A percentile compares a stretch with the other conserved stretches of the same genome.
Conservation (phyloP, 2,113 vertebrate genomes). For the Tor tambroides region DNA sequence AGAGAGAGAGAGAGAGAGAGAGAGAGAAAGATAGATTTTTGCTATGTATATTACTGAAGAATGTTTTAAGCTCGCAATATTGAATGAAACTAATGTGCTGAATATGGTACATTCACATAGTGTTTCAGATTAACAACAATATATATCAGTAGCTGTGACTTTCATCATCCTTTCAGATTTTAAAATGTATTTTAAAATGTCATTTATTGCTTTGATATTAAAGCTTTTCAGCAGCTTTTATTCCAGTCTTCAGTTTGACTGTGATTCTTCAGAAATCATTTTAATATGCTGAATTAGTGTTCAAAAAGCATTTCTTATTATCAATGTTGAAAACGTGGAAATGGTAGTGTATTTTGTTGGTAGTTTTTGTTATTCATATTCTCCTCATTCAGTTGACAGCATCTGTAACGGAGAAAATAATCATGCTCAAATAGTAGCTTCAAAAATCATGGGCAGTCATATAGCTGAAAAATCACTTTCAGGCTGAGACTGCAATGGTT, state of each 20-base stretch:
- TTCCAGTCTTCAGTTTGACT: too few species aligned
- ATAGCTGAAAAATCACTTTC: background rate
- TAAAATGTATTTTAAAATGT: background rate
- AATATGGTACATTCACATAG: background rate
- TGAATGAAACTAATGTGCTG: background rate
- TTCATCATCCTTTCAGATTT: background rate
- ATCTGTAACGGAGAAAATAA: background rate
- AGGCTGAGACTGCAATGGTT: background rate
- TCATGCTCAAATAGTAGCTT: background rate
- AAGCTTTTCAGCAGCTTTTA: too few species aligned
- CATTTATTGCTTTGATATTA: too few species aligned
- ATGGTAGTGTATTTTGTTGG: background rate
- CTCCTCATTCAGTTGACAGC: background rate
- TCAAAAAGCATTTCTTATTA: background rate
- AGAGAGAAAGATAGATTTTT: background rate
- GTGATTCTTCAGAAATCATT: too few species aligned
- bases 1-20: background rate
- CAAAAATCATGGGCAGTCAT: background rate
- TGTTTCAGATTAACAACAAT: background rate
- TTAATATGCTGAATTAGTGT: too few species aligned
- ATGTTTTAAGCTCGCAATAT: too few species aligned
- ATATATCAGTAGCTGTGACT: background rate
- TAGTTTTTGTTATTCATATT: background rate
- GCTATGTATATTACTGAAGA: too few species aligned
- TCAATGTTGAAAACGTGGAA: background rate